A percentile compares a stretch with the other conserved stretches of the same genome.
Conservation (phyloP, 2,888 invertebrate species). For the Drosophila hamatofila region DNA sequence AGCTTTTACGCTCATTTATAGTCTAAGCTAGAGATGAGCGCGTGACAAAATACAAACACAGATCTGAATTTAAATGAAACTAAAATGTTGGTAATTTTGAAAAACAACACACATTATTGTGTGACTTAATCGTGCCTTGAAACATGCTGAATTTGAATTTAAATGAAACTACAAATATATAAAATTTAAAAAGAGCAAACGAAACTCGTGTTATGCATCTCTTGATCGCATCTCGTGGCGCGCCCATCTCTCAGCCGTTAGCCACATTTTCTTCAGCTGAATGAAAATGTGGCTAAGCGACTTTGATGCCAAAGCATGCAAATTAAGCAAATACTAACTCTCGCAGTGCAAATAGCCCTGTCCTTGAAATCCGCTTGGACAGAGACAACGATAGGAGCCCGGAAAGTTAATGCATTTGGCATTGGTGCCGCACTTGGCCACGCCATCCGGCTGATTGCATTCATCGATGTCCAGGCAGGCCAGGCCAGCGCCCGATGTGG, state of each 20-base stretch:
- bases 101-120: background rate
- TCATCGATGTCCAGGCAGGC: slow-evolving; percentile 91
- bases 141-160: too few species aligned
- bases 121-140: too few species aligned
- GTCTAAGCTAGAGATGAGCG: slow-evolving; percentile 10
- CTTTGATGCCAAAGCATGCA: slow-evolving; percentile 76
- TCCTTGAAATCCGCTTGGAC: slow-evolving; percentile 91
- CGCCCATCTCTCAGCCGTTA: slow-evolving; percentile 11
- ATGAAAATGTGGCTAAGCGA: background rate
- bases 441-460: slow-evolving; percentile 89
- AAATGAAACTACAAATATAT: background rate
- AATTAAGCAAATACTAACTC: slow-evolving; percentile 87
- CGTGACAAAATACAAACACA: slow-evolving; percentile 3
- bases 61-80: background rate
- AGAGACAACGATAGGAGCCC: slow-evolving; percentile 92
- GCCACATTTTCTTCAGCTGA: background rate
- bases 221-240: background rate
- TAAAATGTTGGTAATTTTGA: background rate
- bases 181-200: background rate
- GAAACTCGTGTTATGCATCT: background rate
- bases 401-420: slow-evolving; percentile 93
- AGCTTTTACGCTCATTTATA: slow-evolving; percentile 6
- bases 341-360: slow-evolving; percentile 91
- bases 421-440: slow-evolving; percentile 91
- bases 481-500: slow-evolving; percentile 84